Conservation (phyloP, 2,888 invertebrate species). For the Noctua fimbriata region DNA sequence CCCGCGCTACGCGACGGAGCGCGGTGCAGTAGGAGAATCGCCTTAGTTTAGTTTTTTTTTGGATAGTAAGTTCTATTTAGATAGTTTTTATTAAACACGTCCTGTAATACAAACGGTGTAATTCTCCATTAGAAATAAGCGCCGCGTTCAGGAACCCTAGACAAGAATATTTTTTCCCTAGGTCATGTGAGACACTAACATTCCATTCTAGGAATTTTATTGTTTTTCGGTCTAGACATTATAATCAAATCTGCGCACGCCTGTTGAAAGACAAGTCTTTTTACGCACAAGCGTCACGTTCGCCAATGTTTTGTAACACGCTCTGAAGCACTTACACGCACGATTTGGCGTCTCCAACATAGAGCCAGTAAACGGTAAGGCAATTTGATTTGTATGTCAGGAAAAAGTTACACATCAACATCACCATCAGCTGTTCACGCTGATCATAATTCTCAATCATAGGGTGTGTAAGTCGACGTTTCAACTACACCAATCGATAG, state of each 20-base stretch:
- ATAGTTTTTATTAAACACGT: neutral
- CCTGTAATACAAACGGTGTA: neutral
- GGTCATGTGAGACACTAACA: neutral
- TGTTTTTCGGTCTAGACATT: conserved; percentile 18
- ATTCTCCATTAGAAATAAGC: neutral
- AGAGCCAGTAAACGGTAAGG: conserved; percentile 24
- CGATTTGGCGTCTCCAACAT: conserved; percentile 10
- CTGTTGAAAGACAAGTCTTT: neutral
- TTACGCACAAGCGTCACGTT: conserved; percentile 29
- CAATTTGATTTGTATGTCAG: neutral
- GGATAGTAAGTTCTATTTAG: too few relatives aligned
- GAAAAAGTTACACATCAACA: neutral
- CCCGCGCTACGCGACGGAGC: too few relatives aligned
- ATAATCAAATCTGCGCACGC: conserved; percentile 23
- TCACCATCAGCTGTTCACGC: neutral
- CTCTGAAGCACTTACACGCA: conserved; percentile 30
- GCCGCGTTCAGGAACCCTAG: too few relatives aligned
- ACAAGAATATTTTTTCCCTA: neutral
- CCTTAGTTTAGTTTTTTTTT: too few relatives aligned
- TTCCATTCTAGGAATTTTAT: neutral
- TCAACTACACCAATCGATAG: too few relatives aligned
- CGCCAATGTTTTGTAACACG: conserved; percentile 42
- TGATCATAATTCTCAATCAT: too few relatives aligned
- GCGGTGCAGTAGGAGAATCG: too few relatives aligned
- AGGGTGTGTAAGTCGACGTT: too few relatives aligned